Conservation (phyloP, 2,113 vertebrate genomes). For the Paracanthobrama guichenoti region DNA sequence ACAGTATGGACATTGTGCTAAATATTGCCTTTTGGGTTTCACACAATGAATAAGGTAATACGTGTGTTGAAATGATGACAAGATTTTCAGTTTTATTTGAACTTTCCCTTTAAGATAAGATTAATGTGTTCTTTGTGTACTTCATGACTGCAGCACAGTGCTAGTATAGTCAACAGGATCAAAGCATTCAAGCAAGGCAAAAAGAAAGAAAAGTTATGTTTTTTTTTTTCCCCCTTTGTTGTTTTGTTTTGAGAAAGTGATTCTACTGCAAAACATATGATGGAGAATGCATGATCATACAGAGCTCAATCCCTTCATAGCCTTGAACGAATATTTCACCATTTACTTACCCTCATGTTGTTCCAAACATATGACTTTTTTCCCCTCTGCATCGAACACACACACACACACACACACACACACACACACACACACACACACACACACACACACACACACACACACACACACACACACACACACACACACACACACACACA, state of each 20-base stretch:
- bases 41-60: too few relatives aligned
- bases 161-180: neutral
- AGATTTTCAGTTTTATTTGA: neutral
- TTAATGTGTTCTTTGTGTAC: neutral
- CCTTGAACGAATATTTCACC: neutral
- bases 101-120: neutral
- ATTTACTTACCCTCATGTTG: neutral
- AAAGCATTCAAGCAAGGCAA: conserved; percentile 6
- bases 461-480: too few relatives aligned
- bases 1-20: too few relatives aligned
- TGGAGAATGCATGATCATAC: neutral
- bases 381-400: neutral
- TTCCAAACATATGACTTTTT: neutral
- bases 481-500: neutral
- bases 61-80: neutral
- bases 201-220: neutral
- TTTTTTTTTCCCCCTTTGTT: neutral
- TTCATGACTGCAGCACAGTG: neutral
- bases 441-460: neutral
- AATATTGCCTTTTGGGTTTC: too few relatives aligned
- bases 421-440: too few relatives aligned
- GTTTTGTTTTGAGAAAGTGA: neutral
- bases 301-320: neutral
- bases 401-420: too few relatives aligned
- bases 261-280: conserved; percentile 1